These are phyloP conservation scores for Heterocephalus glaber DNA, from an alignment of 2,113 vertebrate species.

Conservation along the genomic window DNA sequence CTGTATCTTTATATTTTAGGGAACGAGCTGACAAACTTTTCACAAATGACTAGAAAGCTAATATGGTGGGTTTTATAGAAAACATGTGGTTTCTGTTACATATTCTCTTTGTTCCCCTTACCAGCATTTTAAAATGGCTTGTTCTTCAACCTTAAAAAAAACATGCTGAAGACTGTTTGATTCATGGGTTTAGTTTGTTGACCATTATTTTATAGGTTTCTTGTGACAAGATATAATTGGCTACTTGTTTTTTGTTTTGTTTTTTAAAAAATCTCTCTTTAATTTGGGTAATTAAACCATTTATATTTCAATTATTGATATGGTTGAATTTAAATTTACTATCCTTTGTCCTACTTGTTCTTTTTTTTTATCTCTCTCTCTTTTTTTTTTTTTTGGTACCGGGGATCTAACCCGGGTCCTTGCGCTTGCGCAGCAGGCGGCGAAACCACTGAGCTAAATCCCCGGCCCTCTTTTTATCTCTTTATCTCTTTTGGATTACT, in stretches of 20 bases:
- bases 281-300: not conserved
- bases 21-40: not conserved
- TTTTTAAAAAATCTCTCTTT: constrained; percentile 4
- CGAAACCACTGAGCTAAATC: too few relatives aligned
- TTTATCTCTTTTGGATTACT: not conserved
- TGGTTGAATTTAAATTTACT: not conserved
- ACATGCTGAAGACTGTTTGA: not conserved
- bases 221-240: not conserved
- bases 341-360: not conserved
- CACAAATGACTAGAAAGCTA: not conserved
- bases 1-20: not conserved
- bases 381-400: too few relatives aligned
- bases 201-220: not conserved
- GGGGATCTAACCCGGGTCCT: too few relatives aligned
- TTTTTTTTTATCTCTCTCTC: too few relatives aligned
- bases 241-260: not conserved
- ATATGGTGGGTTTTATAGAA: not conserved
- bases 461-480: too few relatives aligned
- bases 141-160: not conserved
- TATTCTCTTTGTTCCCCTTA: not conserved
- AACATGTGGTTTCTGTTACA: not conserved
- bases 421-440: too few relatives aligned
- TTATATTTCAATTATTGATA: not conserved
- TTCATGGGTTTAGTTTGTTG: not conserved
- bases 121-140: not conserved